These are phyloP conservation scores for Abramis brama DNA, from an alignment of 2,113 vertebrate genomes.

Conservation along the genomic window DNA sequence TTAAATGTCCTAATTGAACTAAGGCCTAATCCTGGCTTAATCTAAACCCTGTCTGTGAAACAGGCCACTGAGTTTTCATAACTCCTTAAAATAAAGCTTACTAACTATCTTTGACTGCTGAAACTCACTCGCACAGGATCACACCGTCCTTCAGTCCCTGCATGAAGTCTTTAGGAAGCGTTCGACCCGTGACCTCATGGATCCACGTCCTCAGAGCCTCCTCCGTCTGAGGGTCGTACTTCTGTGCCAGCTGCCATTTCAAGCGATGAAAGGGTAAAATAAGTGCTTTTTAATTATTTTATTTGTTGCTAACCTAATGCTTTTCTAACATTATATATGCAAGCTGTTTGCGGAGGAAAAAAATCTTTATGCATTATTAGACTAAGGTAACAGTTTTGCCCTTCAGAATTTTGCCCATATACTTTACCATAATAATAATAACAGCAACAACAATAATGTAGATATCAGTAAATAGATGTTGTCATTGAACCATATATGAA, in stretches of 20 bases:
- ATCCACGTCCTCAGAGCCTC: constrained; percentile 88
- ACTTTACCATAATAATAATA: too few species aligned
- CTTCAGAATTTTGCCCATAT: too few species aligned
- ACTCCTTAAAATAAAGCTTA: background rate
- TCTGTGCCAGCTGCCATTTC: constrained; percentile 83
- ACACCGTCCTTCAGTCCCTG: constrained; percentile 89
- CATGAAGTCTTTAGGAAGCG: constrained; percentile 86
- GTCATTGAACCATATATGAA: background rate
- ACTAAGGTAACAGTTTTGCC: too few species aligned
- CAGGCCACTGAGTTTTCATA: too few species aligned
- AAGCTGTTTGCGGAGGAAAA: background rate
- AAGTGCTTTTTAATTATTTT: background rate
- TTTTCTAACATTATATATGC: background rate
- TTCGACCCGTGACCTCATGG: constrained; percentile 80
- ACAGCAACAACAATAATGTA: too few species aligned
- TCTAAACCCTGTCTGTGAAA: too few species aligned
- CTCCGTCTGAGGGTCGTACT: constrained; percentile 87
- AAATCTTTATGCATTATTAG: too few species aligned
- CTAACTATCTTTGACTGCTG: background rate
- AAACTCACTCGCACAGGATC: constrained; percentile 88
- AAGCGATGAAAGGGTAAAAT: constrained; percentile 43
- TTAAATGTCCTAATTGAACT: too few species aligned
- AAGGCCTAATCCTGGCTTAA: too few species aligned
- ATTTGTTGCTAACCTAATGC: background rate
- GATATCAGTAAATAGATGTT: too few species aligned